Evolutionary conservation across 2,888 invertebrate species (phyloP).

Genomic region (Ophioninae sp.): DNA sequence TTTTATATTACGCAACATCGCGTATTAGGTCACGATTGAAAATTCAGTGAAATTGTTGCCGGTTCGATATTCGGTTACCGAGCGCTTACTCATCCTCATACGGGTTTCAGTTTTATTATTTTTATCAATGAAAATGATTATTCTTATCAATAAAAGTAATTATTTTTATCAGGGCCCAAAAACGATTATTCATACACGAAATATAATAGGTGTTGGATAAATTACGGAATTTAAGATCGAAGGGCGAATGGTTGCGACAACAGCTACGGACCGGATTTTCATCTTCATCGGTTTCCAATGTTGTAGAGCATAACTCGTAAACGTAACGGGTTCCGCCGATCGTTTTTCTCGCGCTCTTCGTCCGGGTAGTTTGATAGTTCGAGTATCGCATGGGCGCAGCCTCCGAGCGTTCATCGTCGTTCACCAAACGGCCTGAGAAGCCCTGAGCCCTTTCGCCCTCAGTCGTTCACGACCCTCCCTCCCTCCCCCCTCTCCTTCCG

Average conservation of each 20-base stretch:
- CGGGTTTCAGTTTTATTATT: not conserved
- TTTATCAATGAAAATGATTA: not conserved
- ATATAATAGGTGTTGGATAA: too few species aligned
- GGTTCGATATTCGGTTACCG: too few species aligned
- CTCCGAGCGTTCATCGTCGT: conserved; percentile 7
- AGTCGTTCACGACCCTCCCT: not conserved
- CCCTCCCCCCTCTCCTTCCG: conserved; percentile 5
- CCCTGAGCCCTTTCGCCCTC: not conserved
- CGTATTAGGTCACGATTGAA: not conserved
- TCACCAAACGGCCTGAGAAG: conserved; percentile 13
- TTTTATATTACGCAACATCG: too few species aligned
- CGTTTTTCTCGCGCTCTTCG: not conserved
- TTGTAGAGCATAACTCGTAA: conserved; percentile 48
- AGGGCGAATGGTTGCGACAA: not conserved
- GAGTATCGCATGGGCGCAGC: conserved; percentile 27
- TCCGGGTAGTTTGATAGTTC: conserved; percentile 12
- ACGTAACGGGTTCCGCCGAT: conserved; percentile 37
- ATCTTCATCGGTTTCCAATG: conserved; percentile 45
- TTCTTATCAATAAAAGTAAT: not conserved
- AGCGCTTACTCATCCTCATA: not conserved
- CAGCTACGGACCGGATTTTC: conserved; percentile 7
- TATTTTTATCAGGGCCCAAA: not conserved
- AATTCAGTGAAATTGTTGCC: too few species aligned
- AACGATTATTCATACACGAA: too few species aligned
- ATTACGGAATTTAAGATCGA: not conserved